Base-by-base conservation (phyloP, 2,113 vertebrate genomes). In the Notothenia rossii region DNA sequence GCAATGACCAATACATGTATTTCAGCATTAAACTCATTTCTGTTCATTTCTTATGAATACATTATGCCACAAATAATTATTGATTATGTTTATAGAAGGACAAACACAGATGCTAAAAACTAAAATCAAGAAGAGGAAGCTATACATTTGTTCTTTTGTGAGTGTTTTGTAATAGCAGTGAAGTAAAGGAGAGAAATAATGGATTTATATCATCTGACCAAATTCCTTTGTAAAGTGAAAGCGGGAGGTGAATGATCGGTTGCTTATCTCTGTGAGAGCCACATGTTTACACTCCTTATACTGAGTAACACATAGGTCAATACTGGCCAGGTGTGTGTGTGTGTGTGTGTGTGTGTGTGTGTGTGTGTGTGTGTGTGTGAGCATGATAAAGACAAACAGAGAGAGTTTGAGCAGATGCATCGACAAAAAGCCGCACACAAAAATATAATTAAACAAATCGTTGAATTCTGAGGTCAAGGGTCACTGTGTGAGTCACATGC, bases 401-500 rank as follows among this genome's bases (percentile, higher is more conserved):
- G 68, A 73, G n/a, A 33, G 66, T 1, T 3, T 29, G 60, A 48
- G 29, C 1, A 43, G 56, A 64, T 9, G 11, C 15, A 25, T 1
- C 17, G 8, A 10, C 25, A 40, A 58, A 51, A 33, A 55, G 48
- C 13, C 22, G 40, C 25, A 72, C 4, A 50, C 17, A 46, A 53
- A 29, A 54, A 53, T 53, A 50, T 0, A 14, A 7, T 29, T 12
- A 25, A 33, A 62, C 15, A 49, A 18, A 60, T 20, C 12, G 33
- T 64, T 63, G 18, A 33, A 60, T 72, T 59, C 20, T 40, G 45
- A 54, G 86, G 70, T 79, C 83, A 92, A 94, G 87, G 86, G 84
- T 94, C 83, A 77, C 14, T 18, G 8, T 64, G 56, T 64, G 75
- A 73, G 79, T 93, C 93, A 94, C 86, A 60, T 89, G 89, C 2